phyloP scores from a whole-genome alignment of 1,140 invertebrate species.

The Mactra quadrangularis region DNA sequence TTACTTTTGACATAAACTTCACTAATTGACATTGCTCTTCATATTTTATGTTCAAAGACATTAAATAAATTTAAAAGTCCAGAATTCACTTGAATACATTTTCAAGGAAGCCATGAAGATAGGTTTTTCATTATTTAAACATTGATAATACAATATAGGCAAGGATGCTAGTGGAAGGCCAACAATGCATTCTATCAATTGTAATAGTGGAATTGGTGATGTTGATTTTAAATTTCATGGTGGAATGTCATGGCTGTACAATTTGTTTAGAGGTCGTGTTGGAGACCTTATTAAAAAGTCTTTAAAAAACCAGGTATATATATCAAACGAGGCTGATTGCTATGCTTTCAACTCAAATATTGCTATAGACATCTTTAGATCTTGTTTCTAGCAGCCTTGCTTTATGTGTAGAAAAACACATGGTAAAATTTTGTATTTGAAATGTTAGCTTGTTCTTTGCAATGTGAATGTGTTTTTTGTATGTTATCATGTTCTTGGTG shows the following conservation, averaged over 20 bases:
- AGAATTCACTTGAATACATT: not conserved
- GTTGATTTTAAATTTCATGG: conserved; percentile 68
- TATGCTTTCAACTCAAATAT: not conserved
- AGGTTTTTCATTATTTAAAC: too few relatives aligned
- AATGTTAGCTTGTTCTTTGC: too few relatives aligned
- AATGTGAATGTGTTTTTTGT: too few relatives aligned
- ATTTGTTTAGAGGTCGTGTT: conserved; percentile 62
- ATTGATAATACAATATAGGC: too few relatives aligned
- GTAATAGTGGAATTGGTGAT: conserved; percentile 53
- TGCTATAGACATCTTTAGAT: not conserved
- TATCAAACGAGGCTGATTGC: not conserved
- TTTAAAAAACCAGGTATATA: conserved; percentile 51
- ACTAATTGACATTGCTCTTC: too few relatives aligned
- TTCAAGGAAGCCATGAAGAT: too few relatives aligned
- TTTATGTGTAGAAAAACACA: too few relatives aligned
- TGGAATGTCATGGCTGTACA: conserved; percentile 64
- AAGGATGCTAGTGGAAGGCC: conserved; percentile 51
- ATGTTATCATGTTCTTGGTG: too few relatives aligned
- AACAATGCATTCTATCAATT: conserved; percentile 42
- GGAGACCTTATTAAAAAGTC: conserved; percentile 55
- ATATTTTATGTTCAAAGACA: not conserved
- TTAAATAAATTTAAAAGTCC: not conserved
- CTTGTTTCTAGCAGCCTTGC: not conserved
- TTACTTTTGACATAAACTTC: too few relatives aligned
- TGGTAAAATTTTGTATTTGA: too few relatives aligned